These are phyloP conservation scores for Oreochromis aureus DNA, from an alignment of 2,113 vertebrate genomes.

Conservation along the genomic window DNA sequence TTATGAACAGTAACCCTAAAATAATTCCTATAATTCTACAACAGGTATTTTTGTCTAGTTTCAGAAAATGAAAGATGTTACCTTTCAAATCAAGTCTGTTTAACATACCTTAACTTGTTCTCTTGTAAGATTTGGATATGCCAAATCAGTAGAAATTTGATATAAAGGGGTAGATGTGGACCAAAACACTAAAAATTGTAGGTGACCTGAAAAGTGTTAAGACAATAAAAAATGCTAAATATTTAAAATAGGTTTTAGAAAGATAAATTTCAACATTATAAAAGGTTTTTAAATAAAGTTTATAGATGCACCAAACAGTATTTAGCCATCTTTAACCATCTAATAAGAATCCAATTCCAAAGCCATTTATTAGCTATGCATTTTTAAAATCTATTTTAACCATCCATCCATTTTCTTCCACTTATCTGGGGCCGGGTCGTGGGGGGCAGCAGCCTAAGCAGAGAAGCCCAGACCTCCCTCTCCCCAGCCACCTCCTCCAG, in stretches of 20 bases:
- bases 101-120: not conserved
- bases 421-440: accelerated
- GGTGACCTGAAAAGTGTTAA: not conserved
- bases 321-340: not conserved
- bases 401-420: not conserved
- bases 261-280: not conserved
- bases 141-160: not conserved
- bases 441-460: not conserved
- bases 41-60: not conserved
- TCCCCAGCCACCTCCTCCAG: too few species aligned
- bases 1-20: too few species aligned
- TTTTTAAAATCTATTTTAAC: not conserved
- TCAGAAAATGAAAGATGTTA: not conserved
- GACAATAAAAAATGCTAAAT: not conserved
- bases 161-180: not conserved
- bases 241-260: not conserved
- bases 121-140: not conserved
- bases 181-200: not conserved
- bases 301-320: not conserved
- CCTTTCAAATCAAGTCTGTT: not conserved
- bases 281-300: not conserved
- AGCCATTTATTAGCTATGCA: not conserved
- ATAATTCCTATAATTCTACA: too few species aligned
- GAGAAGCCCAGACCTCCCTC: too few species aligned
- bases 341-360: not conserved